Conservation (phyloP, 2,113 vertebrate species). For the Mormyrus iriodes region DNA sequence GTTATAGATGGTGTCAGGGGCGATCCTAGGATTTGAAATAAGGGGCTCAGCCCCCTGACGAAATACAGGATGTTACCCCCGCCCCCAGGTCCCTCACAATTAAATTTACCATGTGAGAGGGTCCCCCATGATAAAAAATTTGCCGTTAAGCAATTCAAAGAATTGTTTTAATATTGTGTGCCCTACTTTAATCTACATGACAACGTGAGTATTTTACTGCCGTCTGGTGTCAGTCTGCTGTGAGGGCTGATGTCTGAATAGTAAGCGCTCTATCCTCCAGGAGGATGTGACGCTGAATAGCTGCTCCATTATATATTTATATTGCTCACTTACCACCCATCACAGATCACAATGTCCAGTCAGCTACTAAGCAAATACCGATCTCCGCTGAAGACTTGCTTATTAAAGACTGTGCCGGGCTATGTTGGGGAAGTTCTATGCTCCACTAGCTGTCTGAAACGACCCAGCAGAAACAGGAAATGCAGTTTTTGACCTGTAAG, state of each 20-base stretch:
- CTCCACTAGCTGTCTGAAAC: not conserved
- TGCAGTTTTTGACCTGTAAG: not conserved
- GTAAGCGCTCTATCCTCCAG: not conserved
- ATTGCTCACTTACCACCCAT: not conserved
- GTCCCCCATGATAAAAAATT: not conserved
- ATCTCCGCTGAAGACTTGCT: not conserved
- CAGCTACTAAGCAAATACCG: not conserved
- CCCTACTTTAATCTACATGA: not conserved
- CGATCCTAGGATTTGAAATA: not conserved
- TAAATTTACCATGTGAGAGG: not conserved
- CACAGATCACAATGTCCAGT: not conserved
- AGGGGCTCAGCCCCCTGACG: not conserved
- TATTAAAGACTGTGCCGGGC: not conserved
- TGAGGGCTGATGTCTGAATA: not conserved
- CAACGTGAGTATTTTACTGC: not conserved
- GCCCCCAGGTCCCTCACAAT: not conserved
- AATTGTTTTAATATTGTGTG: not conserved
- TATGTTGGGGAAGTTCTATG: not conserved
- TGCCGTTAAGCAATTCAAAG: not conserved
- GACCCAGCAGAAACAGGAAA: not conserved
- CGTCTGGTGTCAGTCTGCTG: not conserved
- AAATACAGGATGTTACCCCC: not conserved
- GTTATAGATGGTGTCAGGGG: not conserved
- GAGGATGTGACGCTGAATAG: not conserved
- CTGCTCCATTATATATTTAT: not conserved